Percentiles rank a stretch among this genome's conserved stretches.
phyloP scores from a whole-genome alignment of 2,113 vertebrate species.

The Anoura caudifer region DNA sequence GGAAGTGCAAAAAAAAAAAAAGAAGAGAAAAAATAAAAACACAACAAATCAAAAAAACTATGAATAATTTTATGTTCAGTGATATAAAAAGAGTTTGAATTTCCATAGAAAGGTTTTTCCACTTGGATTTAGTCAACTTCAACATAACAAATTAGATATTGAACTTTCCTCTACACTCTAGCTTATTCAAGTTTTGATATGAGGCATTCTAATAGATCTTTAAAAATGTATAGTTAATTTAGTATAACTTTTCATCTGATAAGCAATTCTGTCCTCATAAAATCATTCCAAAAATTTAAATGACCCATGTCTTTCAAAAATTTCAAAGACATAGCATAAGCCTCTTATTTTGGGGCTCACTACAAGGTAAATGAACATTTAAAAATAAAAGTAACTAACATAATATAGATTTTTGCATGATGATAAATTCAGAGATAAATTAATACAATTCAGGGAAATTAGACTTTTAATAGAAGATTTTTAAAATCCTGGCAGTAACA shows the following conservation, averaged over 20 bases:
- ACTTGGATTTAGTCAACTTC: background rate
- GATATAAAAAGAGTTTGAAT: background rate
- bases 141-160: background rate
- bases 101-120: background rate
- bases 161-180: background rate
- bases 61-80: background rate
- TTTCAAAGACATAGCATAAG: background rate
- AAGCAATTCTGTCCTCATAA: background rate
- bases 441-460: conserved; percentile 58
- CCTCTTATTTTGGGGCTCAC: background rate
- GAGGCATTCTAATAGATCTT: background rate
- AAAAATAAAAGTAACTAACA: conserved; percentile 55
- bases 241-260: background rate
- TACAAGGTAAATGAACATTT: conserved; percentile 63
- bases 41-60: background rate
- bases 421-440: conserved; percentile 66
- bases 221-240: background rate
- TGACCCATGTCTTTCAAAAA: background rate
- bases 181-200: background rate
- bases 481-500: background rate
- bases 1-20: background rate
- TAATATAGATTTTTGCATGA: conserved; percentile 41
- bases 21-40: background rate
- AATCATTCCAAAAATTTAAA: background rate
- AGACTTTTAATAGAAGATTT: conserved; percentile 21